These are phyloP conservation scores for Morus bassanus DNA, from an alignment of 2,797 vertebrate genomes.

Conservation along the genomic window DNA sequence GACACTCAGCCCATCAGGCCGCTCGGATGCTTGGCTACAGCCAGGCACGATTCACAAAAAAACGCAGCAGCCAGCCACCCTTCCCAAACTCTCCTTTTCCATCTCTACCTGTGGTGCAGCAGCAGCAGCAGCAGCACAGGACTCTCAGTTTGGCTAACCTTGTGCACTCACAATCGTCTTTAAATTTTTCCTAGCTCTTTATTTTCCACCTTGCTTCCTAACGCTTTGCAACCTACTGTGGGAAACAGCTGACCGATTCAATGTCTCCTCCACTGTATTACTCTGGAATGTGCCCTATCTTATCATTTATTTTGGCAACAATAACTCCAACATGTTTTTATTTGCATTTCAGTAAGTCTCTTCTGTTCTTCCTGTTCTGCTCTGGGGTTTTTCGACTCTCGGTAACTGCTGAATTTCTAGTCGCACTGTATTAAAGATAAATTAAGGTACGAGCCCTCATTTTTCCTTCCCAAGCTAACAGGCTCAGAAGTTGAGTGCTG, in stretches of 20 bases:
- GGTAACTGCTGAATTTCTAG: not conserved
- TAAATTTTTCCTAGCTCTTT: not conserved
- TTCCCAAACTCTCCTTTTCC: not conserved
- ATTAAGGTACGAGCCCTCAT: not conserved
- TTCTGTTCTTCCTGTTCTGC: not conserved
- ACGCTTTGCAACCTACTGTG: not conserved
- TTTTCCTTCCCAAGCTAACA: not conserved
- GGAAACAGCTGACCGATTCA: not conserved
- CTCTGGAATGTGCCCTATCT: not conserved
- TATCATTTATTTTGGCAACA: constrained; percentile 22
- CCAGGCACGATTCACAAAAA: not conserved
- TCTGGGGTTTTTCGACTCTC: not conserved
- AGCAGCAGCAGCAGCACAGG: not conserved
- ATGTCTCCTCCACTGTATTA: accelerated
- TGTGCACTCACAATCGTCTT: accelerated
- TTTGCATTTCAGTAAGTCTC: not conserved
- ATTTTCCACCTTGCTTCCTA: not conserved
- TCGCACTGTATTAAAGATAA: not conserved
- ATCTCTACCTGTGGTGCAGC: not conserved
- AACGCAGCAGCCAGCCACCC: not conserved
- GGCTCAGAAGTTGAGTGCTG: not conserved
- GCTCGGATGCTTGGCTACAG: not conserved
- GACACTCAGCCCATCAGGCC: not conserved
- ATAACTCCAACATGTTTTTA: not conserved
- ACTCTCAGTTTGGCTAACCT: accelerated